Base-by-base conservation (phyloP, 2,797 vertebrate genomes). In the Hyperoplus immaculatus region DNA sequence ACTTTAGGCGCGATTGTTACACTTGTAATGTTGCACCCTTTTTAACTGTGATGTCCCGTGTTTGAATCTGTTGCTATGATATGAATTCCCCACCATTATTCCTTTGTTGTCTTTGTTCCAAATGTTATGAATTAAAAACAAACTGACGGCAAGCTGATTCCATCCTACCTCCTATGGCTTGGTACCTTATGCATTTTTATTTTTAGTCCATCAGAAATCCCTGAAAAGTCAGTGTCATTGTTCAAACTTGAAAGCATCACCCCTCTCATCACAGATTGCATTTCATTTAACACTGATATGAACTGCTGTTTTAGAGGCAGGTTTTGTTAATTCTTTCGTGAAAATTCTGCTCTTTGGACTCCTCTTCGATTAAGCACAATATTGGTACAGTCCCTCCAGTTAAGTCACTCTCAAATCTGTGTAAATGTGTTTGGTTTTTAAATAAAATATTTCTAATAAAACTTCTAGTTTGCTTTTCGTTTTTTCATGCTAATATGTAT, bases 401-500 rank as follows among this genome's bases (percentile, higher is more conserved):
- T 72, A 38, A 29, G 29, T 29, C 29, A 29, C 29, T 29, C 29
- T 29, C 29, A 29, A 57, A 57, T 77, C 45, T 66, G 39, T 85
- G 78, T 88, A 77, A 79, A 89, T 89, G 68, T 91, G 49, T 84
- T 41, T 87, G 18, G 12, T 84, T 88, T 91, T 87, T 70, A 77
- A 92, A 93, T 92, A 91, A 92, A 93, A 84, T 59, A 66, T 77
- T 87, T 78, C 50, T 80, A 58, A 69, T 78, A 46, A 60, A 69
- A 77, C 21, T 36, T 58, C 1, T 2, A 14, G 2, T 38, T 57
- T 29, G 5, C 0, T 8, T 51, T 41, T 45, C 29, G 0, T 64
- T 1, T 82, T 61, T 72, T 49, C 8, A 66, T 50, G 14, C 7
- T 12, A 5, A 53, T 10, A 10, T 79, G 6, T 4, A 53, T 39